Percentiles rank a stretch among this genome's conserved stretches.
phyloP scores from a whole-genome alignment of 2,797 vertebrate genomes.

The Lagocephalus sceleratus region DNA sequence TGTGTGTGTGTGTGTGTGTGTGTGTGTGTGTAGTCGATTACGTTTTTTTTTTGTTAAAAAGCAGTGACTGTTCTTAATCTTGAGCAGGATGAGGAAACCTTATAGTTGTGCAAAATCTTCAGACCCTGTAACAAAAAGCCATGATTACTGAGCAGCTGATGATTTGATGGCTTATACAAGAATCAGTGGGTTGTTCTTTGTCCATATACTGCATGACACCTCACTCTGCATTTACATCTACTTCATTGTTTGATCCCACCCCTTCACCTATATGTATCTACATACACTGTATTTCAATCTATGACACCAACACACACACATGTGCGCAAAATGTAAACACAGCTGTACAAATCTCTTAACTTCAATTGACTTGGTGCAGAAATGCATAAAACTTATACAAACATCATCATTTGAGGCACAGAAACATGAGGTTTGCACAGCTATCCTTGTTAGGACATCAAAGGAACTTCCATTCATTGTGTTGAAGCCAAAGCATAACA shows the following conservation, averaged over 20 bases:
- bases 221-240: slow-evolving; percentile 56
- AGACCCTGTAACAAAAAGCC: slow-evolving; percentile 68
- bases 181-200: slow-evolving; percentile 58
- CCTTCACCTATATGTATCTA: background rate
- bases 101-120: slow-evolving; percentile 65
- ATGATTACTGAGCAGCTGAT: slow-evolving; percentile 65
- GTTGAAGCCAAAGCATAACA: background rate
- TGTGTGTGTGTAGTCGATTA: background rate
- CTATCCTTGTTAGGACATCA: background rate
- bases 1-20: slow-evolving; percentile 42
- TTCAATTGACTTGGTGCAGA: slow-evolving; percentile 53
- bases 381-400: slow-evolving; percentile 54
- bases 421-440: background rate
- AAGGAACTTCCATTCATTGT: background rate
- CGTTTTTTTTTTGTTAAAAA: too few relatives aligned
- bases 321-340: slow-evolving; percentile 51
- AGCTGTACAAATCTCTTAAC: slow-evolving; percentile 47
- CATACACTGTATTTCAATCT: slow-evolving; percentile 27
- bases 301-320: slow-evolving; percentile 51
- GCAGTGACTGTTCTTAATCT: too few relatives aligned
- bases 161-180: slow-evolving; percentile 62
- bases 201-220: slow-evolving; percentile 57
- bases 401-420: slow-evolving; percentile 36
- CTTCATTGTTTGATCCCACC: slow-evolving; percentile 33
- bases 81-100: slow-evolving; percentile 36